Evolutionary conservation across 1,140 invertebrate species (phyloP), one percentile per base, ranked within the genome.

Genomic region (Nymphalis io): DNA sequence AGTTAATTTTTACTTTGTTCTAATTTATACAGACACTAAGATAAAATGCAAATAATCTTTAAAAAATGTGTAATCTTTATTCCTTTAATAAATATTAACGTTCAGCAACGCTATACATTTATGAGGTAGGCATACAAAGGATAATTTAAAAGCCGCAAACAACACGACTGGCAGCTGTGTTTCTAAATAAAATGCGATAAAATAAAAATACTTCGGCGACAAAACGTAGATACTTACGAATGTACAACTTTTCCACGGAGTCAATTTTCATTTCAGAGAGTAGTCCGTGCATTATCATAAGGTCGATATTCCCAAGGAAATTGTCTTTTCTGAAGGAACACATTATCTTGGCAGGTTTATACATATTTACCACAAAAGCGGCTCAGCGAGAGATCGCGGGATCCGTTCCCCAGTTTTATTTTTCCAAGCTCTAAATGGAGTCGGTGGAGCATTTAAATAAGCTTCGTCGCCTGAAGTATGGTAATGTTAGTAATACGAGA

Each of bases 361-460:
- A 91, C 89, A 91, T 91, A 91, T 91, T 91, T 91, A 90, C 88
- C 89, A 86, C 88, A 90, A 89, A 90, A 91, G 83, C 89, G 89
- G 89, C 88, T 91, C 87, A 85, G 79, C 79, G 85, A 82, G 83
- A 88, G 85, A 88, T 88, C 87, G 83, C 84, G 80, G 85, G 87
- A 89, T 89, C 89, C 82, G 83, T 88, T 85, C 87, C 78, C 82
- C 77, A 78, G 86, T 91, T 91, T 91, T 90, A 90, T 91, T 91
- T 91, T 91, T 88, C 87, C 89, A 90, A 91, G 86, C 87, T 90
- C 88, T 91, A 91, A 91, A 90, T 91, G 89, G 89, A 91, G 89
- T 90, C 89, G 87, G 89, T 91, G 87, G 88, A 88, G 87, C 89
- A 91, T 91, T 91, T 91, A 90, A 91, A 91, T 91, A 91, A 91